Percentiles rank a stretch among this genome's conserved stretches.
phyloP scores from a whole-genome alignment of 2,113 vertebrate species.

The Myiozetetes cayanensis region DNA sequence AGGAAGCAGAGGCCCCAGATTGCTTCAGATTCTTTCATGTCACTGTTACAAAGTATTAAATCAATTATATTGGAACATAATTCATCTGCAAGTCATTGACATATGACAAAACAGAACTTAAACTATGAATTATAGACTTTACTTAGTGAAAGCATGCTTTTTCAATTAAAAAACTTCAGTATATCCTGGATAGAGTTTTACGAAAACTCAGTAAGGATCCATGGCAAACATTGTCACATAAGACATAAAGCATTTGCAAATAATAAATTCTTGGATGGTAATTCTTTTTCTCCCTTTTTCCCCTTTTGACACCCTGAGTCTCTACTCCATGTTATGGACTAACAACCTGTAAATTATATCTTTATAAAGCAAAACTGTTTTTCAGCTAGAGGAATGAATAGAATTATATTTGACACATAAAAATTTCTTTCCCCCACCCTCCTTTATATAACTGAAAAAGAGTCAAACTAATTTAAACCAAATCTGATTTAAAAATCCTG shows the following conservation, averaged over 20 bases:
- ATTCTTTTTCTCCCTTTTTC: not conserved
- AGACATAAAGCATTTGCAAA: slow-evolving; percentile 36
- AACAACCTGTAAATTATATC: slow-evolving; percentile 20
- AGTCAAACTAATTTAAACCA: slow-evolving; percentile 55
- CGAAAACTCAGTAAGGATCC: slow-evolving; percentile 21
- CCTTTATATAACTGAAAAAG: slow-evolving; percentile 37
- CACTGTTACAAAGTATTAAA: not conserved
- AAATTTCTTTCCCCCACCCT: slow-evolving; percentile 19
- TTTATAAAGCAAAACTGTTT: slow-evolving; percentile 38
- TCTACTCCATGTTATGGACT: not conserved
- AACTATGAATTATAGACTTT: slow-evolving; percentile 34
- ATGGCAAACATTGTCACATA: not conserved
- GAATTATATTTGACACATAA: slow-evolving; percentile 21
- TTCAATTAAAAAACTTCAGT: slow-evolving; percentile 7
- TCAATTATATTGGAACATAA: slow-evolving; percentile 22
- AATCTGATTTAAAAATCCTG: slow-evolving; percentile 55
- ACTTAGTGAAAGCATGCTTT: slow-evolving; percentile 15
- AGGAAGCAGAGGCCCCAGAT: not conserved
- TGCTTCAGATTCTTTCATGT: slow-evolving; percentile 10
- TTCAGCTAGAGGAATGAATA: slow-evolving; percentile 17
- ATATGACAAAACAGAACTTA: slow-evolving; percentile 43
- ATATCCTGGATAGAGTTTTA: slow-evolving; percentile 6
- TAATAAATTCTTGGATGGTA: not conserved
- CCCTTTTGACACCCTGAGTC: not conserved
- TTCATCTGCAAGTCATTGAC: slow-evolving; percentile 12